Conservation (phyloP, 2,113 vertebrate species). For the Upupa epops region DNA sequence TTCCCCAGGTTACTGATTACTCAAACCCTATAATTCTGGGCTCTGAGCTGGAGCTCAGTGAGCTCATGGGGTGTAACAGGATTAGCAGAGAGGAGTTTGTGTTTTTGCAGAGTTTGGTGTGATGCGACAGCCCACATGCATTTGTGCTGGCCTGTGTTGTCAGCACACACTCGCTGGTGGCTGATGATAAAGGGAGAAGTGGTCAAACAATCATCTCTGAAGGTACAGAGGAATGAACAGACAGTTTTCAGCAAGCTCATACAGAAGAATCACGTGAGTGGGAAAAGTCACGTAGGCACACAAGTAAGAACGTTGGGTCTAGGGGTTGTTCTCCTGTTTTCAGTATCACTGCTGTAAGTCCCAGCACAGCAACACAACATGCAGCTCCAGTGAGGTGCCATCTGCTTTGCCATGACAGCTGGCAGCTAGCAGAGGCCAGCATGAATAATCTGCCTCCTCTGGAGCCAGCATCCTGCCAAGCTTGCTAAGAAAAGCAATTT, state of each 20-base stretch:
- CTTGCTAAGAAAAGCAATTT: not conserved
- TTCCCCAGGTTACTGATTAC: not conserved
- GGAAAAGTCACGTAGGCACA: not conserved
- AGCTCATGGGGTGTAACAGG: not conserved
- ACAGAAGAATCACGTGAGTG: not conserved
- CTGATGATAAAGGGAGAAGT: not conserved
- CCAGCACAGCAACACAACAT: too few relatives aligned
- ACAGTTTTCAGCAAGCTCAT: not conserved
- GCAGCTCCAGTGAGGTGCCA: conserved; percentile 11
- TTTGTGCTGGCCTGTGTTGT: not conserved
- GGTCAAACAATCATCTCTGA: not conserved
- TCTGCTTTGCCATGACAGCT: conserved; percentile 44
- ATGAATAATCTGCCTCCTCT: not conserved
- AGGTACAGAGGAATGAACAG: not conserved
- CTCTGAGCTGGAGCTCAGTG: not conserved
- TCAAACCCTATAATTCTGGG: not conserved
- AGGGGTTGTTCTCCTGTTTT: not conserved
- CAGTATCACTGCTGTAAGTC: not conserved
- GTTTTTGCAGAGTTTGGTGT: not conserved
- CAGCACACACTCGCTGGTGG: not conserved
- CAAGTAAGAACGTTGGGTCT: not conserved
- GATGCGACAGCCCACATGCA: rapidly evolving
- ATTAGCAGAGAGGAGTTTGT: not conserved
- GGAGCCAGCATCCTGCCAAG: not conserved
- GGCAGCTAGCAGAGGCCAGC: conserved; percentile 43